Evolutionary conservation across 2,888 invertebrate species (phyloP).

Genomic region (Colostygia pectinataria): DNA sequence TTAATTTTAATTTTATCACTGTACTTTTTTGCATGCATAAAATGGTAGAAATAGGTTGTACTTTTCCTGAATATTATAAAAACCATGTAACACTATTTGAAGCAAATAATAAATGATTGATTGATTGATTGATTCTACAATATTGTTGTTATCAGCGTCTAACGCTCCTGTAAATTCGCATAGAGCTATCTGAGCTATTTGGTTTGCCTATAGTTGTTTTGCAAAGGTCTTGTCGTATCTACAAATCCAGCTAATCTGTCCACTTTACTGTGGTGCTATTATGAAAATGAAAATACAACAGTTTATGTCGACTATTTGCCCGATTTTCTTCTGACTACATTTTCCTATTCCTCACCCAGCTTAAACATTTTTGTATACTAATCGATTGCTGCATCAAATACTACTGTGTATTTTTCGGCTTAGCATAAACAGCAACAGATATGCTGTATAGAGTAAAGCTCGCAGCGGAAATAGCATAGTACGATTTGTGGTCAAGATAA

Average conservation of each 20-base stretch:
- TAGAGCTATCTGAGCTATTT: no score
- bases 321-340: constrained; percentile 24
- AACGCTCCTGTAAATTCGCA: no score
- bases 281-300: constrained; percentile 36
- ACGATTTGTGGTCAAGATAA: constrained; percentile 34
- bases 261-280: constrained; percentile 36
- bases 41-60: no score
- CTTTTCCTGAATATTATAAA: no score
- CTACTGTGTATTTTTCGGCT: neutral
- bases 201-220: no score
- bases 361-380: neutral
- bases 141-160: no score
- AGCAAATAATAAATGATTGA: no score
- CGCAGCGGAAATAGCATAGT: constrained; percentile 5
- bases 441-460: neutral
- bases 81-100: no score
- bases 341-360: constrained; percentile 11
- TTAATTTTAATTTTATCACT: no score
- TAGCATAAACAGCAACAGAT: constrained; percentile 11
- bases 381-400: constrained; percentile 6
- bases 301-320: constrained; percentile 31
- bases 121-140: no score
- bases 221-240: constrained; percentile 21
- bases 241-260: constrained; percentile 29
- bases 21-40: no score